Conservation (phyloP, 2,888 invertebrate species). For the Zygaena filipendulae region DNA sequence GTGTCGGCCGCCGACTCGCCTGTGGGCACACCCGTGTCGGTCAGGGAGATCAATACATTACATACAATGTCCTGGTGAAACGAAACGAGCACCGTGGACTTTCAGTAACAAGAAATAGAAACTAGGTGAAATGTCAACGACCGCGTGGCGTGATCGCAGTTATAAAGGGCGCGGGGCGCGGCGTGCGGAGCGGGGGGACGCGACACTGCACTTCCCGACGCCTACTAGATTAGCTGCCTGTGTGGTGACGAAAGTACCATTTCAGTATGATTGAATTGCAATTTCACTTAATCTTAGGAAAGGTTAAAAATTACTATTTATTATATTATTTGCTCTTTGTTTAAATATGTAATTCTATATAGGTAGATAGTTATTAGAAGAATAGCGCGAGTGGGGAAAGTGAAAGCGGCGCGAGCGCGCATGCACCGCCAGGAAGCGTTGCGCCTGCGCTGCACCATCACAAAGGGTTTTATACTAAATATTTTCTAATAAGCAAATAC, state of each 20-base stretch:
- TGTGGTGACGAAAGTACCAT: too few relatives aligned
- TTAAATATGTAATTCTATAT: too few relatives aligned
- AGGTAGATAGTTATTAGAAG: too few relatives aligned
- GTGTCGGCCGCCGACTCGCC: slow-evolving; percentile 94
- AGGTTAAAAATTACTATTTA: too few relatives aligned
- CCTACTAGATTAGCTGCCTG: slow-evolving; percentile 68
- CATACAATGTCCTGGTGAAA: slow-evolving; percentile 16
- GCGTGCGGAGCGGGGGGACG: slow-evolving; percentile 60
- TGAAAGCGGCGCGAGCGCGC: slow-evolving; percentile 61
- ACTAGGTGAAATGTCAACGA: slow-evolving; percentile 68
- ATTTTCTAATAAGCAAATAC: too few relatives aligned
- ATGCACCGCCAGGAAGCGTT: slow-evolving; percentile 58
- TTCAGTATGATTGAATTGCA: too few relatives aligned
- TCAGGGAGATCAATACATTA: slow-evolving; percentile 29
- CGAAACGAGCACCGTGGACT: slow-evolving; percentile 49
- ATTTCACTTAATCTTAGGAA: too few relatives aligned
- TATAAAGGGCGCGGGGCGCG: slow-evolving; percentile 52
- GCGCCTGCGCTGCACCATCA: slow-evolving; percentile 33
- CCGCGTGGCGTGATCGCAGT: slow-evolving; percentile 55
- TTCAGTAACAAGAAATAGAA: slow-evolving; percentile 58
- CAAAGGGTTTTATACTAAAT: slow-evolving; percentile 28
- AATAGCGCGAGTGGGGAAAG: too few relatives aligned
- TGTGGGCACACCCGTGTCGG: slow-evolving; percentile 50
- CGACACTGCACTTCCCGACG: slow-evolving; percentile 69
- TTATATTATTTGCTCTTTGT: too few relatives aligned